These are phyloP conservation scores for Hippocampus mohnikei DNA, from an alignment of 2,113 vertebrate genomes.

Conservation along the genomic window DNA sequence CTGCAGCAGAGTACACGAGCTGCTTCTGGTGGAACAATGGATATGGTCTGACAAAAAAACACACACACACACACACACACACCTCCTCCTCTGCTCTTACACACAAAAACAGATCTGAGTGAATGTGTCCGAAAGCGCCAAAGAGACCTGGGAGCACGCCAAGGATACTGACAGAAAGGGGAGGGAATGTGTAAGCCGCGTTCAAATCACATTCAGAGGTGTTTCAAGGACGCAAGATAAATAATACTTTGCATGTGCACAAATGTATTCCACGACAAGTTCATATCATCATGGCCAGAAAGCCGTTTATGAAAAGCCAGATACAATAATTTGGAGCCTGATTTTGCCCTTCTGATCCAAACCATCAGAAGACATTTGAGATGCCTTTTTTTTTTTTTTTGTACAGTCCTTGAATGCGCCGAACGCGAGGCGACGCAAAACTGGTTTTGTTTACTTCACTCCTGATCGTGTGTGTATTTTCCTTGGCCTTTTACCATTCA, in stretches of 20 bases:
- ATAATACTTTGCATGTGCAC: conserved; percentile 8
- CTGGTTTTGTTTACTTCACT: neutral
- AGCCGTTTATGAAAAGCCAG: too few relatives aligned
- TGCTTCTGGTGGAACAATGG: conserved; percentile 37
- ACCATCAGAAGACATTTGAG: neutral
- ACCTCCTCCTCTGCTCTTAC: conserved; percentile 1
- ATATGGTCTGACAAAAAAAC: conserved; percentile 11
- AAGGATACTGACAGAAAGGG: conserved; percentile 23
- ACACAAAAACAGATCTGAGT: conserved; percentile 22
- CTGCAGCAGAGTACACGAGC: conserved; percentile 16
- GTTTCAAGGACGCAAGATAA: conserved; percentile 29
- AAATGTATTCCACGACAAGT: neutral
- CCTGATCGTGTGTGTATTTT: neutral
- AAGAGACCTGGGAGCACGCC: conserved; percentile 28
- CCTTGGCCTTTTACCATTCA: too few relatives aligned
- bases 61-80: conserved; percentile 8
- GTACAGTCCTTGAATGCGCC: neutral
- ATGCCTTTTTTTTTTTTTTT: too few relatives aligned
- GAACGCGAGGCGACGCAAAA: neutral
- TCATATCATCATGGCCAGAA: neutral
- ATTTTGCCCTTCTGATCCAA: neutral
- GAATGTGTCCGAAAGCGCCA: conserved; percentile 39
- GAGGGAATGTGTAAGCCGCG: conserved; percentile 8
- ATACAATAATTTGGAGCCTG: neutral
- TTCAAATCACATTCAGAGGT: conserved; percentile 20